Base-by-base conservation (phyloP, 2,888 invertebrate genomes). In the Drosophila vallismaia region DNA sequence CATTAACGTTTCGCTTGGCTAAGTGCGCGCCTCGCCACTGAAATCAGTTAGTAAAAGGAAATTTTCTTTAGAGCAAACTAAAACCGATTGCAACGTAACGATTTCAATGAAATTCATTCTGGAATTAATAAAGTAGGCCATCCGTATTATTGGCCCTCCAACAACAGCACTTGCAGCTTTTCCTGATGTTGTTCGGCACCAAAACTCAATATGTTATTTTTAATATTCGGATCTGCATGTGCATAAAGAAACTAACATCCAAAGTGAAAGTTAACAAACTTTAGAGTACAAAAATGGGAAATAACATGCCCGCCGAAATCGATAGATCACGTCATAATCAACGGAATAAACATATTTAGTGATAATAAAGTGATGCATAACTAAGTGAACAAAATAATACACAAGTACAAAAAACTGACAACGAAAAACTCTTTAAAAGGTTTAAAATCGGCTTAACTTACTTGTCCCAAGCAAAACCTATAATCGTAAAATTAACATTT, bases 1-100 rank as follows among this genome's bases (percentile, higher is more conserved):
- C 90, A 89, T 89, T 89, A 89, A 75, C 88, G 90, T 90, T 89
- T 89, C 89, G 89, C 89, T 90, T 89, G 84, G 89, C 89, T 89
- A 86, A 82, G 82, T 85, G 85, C 81, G 79, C 78, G 79, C 79
- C 81, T 75, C 85, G 69, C 68, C 68, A 74, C 74, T 67, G 67
- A 58, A 74, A 86, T 77, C 79, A 77, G 79, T 85, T 87, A 78
- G 88, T 77, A 77, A 77, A 74, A 66, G 56, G 71, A 69, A 74
- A 75, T 76, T 79, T 78, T 60, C 80, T 75, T 72, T 72, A 67
- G 60, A 72, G 40, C 67, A 76, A 73, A 74, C 75, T 62, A 66
- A 74, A 64, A 71, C 64, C 62, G 75, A 68, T 57, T 38, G 49
- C 29, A 44, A 44, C 58, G 71, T 69, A 51, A 53, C 51, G 31